phyloP scores from a whole-genome alignment of 2,113 vertebrate species.

The rat (Rattus norvegicus) region DNA sequence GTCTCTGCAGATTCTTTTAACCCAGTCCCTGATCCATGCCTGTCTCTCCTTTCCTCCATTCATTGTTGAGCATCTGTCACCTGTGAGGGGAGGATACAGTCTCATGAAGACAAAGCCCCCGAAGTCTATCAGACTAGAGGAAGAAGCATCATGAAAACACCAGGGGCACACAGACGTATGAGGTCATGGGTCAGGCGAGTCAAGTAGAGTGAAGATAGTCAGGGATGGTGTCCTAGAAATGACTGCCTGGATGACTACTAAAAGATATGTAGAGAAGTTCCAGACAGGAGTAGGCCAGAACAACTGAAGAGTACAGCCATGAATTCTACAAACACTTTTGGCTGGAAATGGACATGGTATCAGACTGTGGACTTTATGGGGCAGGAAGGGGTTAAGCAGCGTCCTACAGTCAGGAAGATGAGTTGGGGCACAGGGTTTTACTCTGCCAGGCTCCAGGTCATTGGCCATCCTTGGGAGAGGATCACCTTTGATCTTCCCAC shows the following conservation, averaged over 20 bases:
- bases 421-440: rapidly evolving
- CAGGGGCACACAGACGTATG: background rate
- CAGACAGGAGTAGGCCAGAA: background rate
- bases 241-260: background rate
- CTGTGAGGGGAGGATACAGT: background rate
- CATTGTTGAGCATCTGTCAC: background rate
- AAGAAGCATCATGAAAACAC: background rate
- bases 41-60: background rate
- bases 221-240: background rate
- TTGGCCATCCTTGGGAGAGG: background rate
- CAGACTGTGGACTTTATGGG: background rate
- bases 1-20: background rate
- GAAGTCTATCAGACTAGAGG: background rate
- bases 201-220: background rate
- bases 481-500: background rate
- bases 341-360: background rate
- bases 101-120: background rate
- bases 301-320: background rate
- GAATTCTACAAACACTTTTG: background rate
- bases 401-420: background rate
- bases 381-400: background rate
- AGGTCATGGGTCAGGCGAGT: background rate
- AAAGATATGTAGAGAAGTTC: background rate
- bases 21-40: background rate
- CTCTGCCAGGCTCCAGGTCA: background rate